Evolutionary conservation across 2,797 vertebrate genomes (phyloP), one percentile per base, ranked within the genome.

Genomic region (Columba guinea): DNA sequence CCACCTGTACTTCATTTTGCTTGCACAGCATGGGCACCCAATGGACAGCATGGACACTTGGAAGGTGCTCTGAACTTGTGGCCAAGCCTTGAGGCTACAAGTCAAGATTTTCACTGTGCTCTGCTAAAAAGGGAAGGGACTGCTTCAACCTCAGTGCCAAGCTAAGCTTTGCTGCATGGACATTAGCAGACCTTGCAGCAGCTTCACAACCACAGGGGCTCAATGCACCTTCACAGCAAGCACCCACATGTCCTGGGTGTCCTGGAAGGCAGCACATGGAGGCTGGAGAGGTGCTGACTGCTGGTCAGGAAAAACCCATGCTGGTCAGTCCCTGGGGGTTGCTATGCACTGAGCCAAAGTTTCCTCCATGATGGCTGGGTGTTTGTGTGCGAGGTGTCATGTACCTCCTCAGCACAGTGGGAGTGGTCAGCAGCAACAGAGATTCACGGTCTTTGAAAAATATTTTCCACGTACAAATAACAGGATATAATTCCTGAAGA

Each of bases 151-250:
- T 51, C 7, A 34, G 53, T 62, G 30, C 7, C n/a, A 56, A 56
- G 48, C 10, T 13, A 59, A 63, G 26, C 20, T 81, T 77, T 77
- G 17, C 55, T n/a, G 37, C 7, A 17, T 30, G 26, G 65, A 67
- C 23, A 30, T 10, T 1, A 1, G 13, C 65, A 64, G 65, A 17
- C 52, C 32, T 71, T n/a, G 46, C 44, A 75, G 27, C 32, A 90
- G 24, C 30, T 41, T 73, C 59, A n/a, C 5, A 65, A 80, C 21
- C 12, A 16, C 5, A 0, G 9, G 10, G n/a, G 16, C 26, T 62
- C 0, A 0, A 21, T 0, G 3, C 19, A 39, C 24, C 19, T 0
- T 1, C 28, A 34, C 4, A 2, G 10, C 39, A 44, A 78, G 34
- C 13, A 64, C 28, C 22, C 9, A 7, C 0, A 1, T 51, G 12